Base-by-base conservation (phyloP, 2,888 invertebrate species). In the Ennomos erosarius region DNA sequence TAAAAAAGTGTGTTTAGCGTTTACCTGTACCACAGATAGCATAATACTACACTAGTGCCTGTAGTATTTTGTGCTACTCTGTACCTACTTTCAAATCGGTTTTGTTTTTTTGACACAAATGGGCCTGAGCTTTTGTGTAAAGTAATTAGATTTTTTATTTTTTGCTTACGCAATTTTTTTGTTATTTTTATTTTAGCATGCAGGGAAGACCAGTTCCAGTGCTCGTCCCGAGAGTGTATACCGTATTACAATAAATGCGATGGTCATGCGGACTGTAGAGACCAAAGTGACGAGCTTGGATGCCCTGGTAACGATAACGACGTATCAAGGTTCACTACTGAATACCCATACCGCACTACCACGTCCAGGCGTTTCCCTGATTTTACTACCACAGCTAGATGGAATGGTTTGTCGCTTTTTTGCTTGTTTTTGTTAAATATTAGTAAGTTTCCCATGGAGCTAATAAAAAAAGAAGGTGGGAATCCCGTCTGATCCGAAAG, bases 171-270 rank as follows among this genome's bases (percentile, higher is more conserved):
- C 37, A 38, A 55, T n/a, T 16, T 36, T 50, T 50, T 34, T 26
- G 35, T 53, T 16, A 9, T 37, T 40, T 46, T 52, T 46, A 36
- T 35, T 61, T 67, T 57, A 55, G 52, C 69, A 81, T 97, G 97
- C 81, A 81, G 85, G 9, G 67, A 82, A 1, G 93, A 94, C 71
- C 93, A 96, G 76, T 97, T 95, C 90, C 93, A 93, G 63, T 97
- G 97, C 59, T 55, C 56, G 35, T 94, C 94, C 59, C 95, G 96
- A 1, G 90, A 94, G 58, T 97, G 97, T 71, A 94, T 97, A 59
- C 93, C 94, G 56, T 82, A 81, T 0, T 86, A 89, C 16, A 93
- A 92, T 58, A 81, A 85, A 60, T 98, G 97, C 80, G 94, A 97
- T 76, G 94, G 94, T 1, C 70, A 72, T 1, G 40, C 51, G 0